Base-by-base conservation (phyloP, 2,113 vertebrate genomes). In the Jacana jacana region DNA sequence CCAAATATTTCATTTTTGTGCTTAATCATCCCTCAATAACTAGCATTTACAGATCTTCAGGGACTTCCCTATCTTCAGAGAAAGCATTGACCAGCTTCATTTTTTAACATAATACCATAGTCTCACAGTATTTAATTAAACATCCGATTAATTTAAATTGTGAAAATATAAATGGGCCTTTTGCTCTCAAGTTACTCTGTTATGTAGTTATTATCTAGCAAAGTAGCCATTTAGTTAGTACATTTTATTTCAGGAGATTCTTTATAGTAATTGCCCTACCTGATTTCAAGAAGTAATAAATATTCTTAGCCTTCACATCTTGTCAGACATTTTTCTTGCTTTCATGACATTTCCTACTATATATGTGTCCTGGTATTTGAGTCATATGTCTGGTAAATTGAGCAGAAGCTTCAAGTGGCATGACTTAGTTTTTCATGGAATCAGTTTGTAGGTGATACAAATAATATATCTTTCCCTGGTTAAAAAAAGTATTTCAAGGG, bases 81-180 rank as follows among this genome's bases (percentile, higher is more conserved):
- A 71, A 61, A 73, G 61, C 79, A 44, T 33, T 94, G 89, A 64
- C 71, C 82, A 70, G 71, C 81, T 96, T 65, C 39, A 23, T 69
- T 81, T 88, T 97, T 95, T 65, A 92, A 86, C 80, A 79, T 35
- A 71, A 60, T 6, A 44, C 40, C 28, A 68, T 46, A 85, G 61
- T 71, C 61, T 80, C 35, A 64, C 68, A 88, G 57, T 89, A 82
- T 89, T 94, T 87, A 73, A 83, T 94, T 88, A 95, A 93, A 72
- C 79, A 65, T 40, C n/a, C 63, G 88, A 86, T 91, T 95, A 75
- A 58, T 72, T 92, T 92, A 69, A 80, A 68, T 54, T 71, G 57
- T 91, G 55, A 96, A 93, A 91, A 87, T 97, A 71, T 69, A 44
- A 81, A 86, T 40, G 48, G 28, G 23, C 23, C 48, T 83, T 80